Evolutionary conservation across 1,140 invertebrate genomes (phyloP).

Genomic region (Bombus affinis): DNA sequence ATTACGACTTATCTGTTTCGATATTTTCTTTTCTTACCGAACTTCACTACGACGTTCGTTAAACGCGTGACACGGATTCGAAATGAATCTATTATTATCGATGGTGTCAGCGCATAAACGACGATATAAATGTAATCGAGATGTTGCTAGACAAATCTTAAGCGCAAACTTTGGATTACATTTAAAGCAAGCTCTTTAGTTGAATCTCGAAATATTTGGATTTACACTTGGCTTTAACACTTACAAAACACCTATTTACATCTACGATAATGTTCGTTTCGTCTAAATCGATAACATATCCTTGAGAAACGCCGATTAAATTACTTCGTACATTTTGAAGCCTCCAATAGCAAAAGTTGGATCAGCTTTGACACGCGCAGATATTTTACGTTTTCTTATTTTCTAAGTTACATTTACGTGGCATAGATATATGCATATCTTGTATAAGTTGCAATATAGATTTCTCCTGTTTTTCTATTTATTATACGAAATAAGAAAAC

Average conservation of each 20-base stretch:
- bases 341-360: not conserved
- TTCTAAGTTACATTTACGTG: not conserved
- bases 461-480: no score
- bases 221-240: not conserved
- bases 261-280: no score
- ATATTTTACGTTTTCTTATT: not conserved
- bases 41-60: not conserved
- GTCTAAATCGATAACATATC: not conserved
- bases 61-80: conserved; percentile 4
- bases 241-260: no score
- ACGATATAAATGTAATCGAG: not conserved
- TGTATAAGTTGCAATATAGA: no score
- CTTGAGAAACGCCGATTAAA: not conserved
- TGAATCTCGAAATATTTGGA: not conserved
- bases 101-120: conserved; percentile 6
- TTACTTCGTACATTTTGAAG: not conserved
- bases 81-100: conserved; percentile 33
- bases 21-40: not conserved
- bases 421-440: no score
- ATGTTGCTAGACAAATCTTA: not conserved
- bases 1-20: conserved; percentile 16
- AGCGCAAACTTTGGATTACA: not conserved
- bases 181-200: not conserved
- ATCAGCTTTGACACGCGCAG: no score
- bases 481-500: no score